Evolutionary conservation across 23 tunicate species (phyloP).

Genomic region (Halocynthia aurantium): DNA sequence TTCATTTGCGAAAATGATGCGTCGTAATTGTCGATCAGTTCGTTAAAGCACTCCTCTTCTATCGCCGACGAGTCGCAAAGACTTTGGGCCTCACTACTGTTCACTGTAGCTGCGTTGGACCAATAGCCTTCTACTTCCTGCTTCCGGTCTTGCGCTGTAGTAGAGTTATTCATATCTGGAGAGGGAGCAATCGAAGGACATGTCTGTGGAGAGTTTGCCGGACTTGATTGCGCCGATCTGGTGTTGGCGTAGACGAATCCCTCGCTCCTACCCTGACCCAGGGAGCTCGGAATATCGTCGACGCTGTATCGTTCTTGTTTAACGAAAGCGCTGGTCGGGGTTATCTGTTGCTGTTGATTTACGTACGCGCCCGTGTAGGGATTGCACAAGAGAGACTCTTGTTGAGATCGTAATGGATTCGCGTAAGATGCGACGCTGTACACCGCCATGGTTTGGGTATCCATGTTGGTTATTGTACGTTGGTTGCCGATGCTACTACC

Average conservation of each 20-base stretch:
- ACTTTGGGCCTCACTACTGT: constrained; percentile 5
- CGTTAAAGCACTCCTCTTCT: constrained; percentile 47
- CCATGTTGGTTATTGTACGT: constrained; percentile 1
- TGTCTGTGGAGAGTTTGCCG: constrained; percentile 12
- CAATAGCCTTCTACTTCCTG: constrained; percentile 16
- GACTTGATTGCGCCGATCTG: constrained; percentile 22
- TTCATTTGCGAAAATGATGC: constrained; percentile 17
- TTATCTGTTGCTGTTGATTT: not conserved
- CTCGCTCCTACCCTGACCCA: not conserved
- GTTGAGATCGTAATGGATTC: constrained; percentile 6
- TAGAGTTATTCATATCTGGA: constrained; percentile 20
- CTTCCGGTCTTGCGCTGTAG: not conserved
- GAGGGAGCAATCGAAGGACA: constrained; percentile 16
- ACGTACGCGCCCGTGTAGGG: constrained; percentile 6
- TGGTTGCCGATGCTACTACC: not conserved
- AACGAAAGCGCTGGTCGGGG: not conserved
- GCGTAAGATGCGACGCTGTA: constrained; percentile 22
- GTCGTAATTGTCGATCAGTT: constrained; percentile 24
- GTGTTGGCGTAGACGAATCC: constrained; percentile 8
- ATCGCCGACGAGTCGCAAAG: constrained; percentile 20
- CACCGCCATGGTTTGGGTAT: constrained; percentile 20
- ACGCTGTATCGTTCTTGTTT: constrained; percentile 19
- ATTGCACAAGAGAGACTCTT: not conserved
- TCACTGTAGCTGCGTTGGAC: not conserved
- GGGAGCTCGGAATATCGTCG: not conserved